These are phyloP conservation scores for Euura saliciscinereae DNA, from an alignment of 1,140 invertebrate species.

Conservation along the genomic window DNA sequence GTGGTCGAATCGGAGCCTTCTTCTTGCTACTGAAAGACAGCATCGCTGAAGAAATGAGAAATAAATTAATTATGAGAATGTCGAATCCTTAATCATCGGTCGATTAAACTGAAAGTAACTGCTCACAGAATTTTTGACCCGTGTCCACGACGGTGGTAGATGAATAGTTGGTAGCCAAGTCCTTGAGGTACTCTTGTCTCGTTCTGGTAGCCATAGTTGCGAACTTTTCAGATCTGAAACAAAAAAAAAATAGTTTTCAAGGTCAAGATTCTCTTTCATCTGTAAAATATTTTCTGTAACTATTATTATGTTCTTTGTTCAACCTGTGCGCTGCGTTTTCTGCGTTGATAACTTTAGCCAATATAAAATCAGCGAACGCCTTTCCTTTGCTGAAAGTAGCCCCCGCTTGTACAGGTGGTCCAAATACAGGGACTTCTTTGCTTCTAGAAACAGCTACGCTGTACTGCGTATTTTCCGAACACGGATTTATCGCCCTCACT, in stretches of 20 bases:
- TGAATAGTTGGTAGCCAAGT: slow-evolving; percentile 85
- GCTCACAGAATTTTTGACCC: slow-evolving; percentile 86
- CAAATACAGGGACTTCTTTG: slow-evolving; percentile 95
- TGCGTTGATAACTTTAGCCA: slow-evolving; percentile 97
- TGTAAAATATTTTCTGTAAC: not conserved
- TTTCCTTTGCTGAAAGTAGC: slow-evolving; percentile 87
- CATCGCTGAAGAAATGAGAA: slow-evolving; percentile 61
- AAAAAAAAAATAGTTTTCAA: not conserved
- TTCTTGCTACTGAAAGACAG: slow-evolving; percentile 75
- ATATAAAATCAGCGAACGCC: slow-evolving; percentile 89
- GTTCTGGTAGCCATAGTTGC: slow-evolving; percentile 96
- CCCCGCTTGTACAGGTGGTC: slow-evolving; percentile 87
- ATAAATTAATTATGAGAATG: slow-evolving; percentile 15
- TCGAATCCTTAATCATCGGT: not conserved
- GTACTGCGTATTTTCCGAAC: slow-evolving; percentile 88
- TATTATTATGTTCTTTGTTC: not conserved
- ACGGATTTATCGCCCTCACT: slow-evolving; percentile 87
- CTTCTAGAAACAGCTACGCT: slow-evolving; percentile 92
- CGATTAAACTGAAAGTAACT: slow-evolving; percentile 40
- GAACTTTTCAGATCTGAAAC: slow-evolving; percentile 87
- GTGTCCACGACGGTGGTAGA: slow-evolving; percentile 83
- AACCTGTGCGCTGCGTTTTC: slow-evolving; percentile 91
- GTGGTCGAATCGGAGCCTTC: slow-evolving; percentile 69
- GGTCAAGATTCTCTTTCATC: slow-evolving; percentile 5
- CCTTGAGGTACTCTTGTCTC: slow-evolving; percentile 93